These are phyloP conservation scores for Lophotis ruficrista DNA, from an alignment of 2,113 vertebrate species.

Conservation along the genomic window DNA sequence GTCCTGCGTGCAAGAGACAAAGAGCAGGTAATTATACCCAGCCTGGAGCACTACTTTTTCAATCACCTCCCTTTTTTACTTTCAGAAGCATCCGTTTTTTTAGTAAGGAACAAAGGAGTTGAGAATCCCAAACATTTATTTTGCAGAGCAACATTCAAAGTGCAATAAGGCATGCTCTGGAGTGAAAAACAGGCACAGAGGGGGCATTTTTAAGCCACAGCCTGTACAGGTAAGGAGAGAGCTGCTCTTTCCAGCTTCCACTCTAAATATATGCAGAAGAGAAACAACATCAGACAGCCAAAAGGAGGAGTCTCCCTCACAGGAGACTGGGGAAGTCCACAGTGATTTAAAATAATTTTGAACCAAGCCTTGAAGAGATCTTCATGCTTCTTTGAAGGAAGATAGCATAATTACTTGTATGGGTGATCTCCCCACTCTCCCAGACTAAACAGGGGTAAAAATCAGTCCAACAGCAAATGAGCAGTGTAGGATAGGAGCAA, in stretches of 20 bases:
- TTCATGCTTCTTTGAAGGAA: rapidly evolving
- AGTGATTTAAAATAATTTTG: neutral
- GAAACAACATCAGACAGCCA: neutral
- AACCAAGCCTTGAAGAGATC: neutral
- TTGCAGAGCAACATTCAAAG: neutral
- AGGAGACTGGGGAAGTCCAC: neutral
- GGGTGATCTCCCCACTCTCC: neutral
- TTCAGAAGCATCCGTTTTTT: neutral
- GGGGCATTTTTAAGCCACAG: neutral
- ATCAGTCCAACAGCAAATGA: neutral
- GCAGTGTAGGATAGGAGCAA: neutral
- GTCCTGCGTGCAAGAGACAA: neutral
- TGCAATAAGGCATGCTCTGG: rapidly evolving
- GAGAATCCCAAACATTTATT: neutral
- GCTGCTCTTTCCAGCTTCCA: neutral
- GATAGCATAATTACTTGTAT: neutral
- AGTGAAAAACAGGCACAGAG: rapidly evolving
- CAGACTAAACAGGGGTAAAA: neutral
- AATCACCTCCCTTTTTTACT: neutral
- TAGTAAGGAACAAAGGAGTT: neutral
- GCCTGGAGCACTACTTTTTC: neutral
- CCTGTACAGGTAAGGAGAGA: neutral
- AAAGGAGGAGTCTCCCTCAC: neutral
- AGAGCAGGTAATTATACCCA: constrained; percentile 11
- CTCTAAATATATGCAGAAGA: neutral